Base-by-base conservation (phyloP, 2,113 vertebrate genomes). In the Cairina moschata region DNA sequence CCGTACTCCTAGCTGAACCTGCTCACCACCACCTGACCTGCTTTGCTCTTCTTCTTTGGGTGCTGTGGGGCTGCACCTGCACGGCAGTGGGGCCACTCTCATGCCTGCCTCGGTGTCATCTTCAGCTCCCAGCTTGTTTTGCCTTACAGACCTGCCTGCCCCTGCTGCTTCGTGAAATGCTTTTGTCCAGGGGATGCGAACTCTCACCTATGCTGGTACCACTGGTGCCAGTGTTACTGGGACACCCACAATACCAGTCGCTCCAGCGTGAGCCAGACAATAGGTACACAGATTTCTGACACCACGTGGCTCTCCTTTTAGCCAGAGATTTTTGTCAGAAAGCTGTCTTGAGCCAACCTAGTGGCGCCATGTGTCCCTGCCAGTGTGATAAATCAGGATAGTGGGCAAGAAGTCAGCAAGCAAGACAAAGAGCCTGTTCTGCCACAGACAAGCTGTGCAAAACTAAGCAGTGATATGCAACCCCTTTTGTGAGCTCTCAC, bases 361-460 rank as follows among this genome's bases (percentile, higher is more conserved):
- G 50, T 58, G 90, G 75, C 2, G 6, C 88, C 90, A 58, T 1
- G 9, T 0, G 2, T 9, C 88, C 55, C 72, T 93, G 88, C 86
- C 88, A 95, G 50, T 6, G 66, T 34, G 40, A 90, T 83, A 94
- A 86, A 94, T 92, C 75, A 90, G 52, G 79, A 88, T 5, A 83
- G 44, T 9, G 79, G 86, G 76, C 92, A 86, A 93, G 50, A 77
- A 94, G 50, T 94, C 96, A 91, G 74, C 56, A 55, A 20, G 2
- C 0, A 1, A 89, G 73, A 96, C 95, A 86, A 83, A 86, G 73
- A 55, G 69, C 8, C 44, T 88, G 63, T 50, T 93, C 76, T 90
- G 72, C 29, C 79, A 73, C 15, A 91, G 38, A 71, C 20, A 58
- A 63, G n/a, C 0, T 2, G 23, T 28, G 65, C 46, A 83, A 77